Conservation (phyloP, 2,113 vertebrate genomes). For the Rhinolophus sinicus region DNA sequence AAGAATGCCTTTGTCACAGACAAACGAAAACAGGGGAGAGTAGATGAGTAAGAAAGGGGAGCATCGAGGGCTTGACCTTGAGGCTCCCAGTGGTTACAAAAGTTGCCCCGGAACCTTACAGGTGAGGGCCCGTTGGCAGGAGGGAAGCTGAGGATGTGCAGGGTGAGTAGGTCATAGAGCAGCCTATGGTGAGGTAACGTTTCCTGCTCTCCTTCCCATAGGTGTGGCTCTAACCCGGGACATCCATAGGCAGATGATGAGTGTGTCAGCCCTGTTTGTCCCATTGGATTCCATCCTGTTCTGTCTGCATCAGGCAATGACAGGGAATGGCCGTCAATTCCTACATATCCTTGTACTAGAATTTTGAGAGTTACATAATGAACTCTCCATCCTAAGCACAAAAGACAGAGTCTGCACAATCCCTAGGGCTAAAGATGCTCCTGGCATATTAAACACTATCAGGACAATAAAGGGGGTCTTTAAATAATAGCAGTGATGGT, state of each 20-base stretch:
- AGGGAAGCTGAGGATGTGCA: accelerated
- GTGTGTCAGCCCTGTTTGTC: too few relatives aligned
- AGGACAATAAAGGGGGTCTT: too few relatives aligned
- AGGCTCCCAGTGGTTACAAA: accelerated
- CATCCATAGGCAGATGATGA: background rate
- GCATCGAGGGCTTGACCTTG: accelerated
- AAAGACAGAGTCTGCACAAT: background rate
- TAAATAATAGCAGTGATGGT: accelerated
- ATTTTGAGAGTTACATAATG: background rate
- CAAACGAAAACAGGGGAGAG: background rate
- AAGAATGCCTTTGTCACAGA: background rate
- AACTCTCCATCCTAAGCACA: background rate
- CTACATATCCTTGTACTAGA: background rate
- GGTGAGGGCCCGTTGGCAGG: background rate
- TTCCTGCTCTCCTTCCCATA: too few relatives aligned
- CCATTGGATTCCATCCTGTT: background rate
- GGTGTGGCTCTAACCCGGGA: background rate
- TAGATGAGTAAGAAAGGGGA: background rate
- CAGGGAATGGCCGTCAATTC: background rate
- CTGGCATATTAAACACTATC: too few relatives aligned
- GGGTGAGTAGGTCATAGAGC: accelerated
- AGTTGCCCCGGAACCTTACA: accelerated
- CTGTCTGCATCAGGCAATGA: background rate
- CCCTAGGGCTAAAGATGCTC: background rate
- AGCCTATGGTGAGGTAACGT: accelerated